Evolutionary conservation across 2,888 invertebrate genomes (phyloP), one percentile per base, ranked within the genome.

Genomic region (Aporophyla nigra): DNA sequence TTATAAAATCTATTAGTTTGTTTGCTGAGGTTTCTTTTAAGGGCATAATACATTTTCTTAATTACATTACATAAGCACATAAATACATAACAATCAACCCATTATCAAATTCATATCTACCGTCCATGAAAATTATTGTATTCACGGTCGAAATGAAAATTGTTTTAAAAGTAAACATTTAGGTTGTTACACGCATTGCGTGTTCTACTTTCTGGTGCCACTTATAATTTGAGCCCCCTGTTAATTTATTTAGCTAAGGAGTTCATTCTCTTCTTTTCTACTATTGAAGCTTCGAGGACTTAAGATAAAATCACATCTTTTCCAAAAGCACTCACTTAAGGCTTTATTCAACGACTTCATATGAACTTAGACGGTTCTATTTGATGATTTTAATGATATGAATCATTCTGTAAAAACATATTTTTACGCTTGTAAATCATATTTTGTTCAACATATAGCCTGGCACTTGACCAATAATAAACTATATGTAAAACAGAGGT

Each of bases 31-130:
- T 62, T 43, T 59, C 5, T 56, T 83, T 53, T 27, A 59, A 73
- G 40, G 68, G 24, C 63, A 5, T 49, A 62, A 78, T 62, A 58
- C 21, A 66, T 58, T 71, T 40, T 61, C 21, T n/a, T 62, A 66
- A 78, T 63, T 71, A 43, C 40, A 65, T 61, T 68, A 71, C n/a
- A 19, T 54, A 5, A 40, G 62, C 27, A 72, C 43, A 72, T 78
- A 66, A 53, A 83, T 71, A 72, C 46, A 69, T 66, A 73, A 67
- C 33, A 61, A 66, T 56, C 61, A 56, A 73, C 56, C 69, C 65
- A 83, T 84, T 84, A 83, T 53, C 56, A 65, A 71, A 75, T 79
- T 70, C 65, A 75, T 72, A 77, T 33, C 74, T 67, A 71, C 16
- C 74, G 56, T 53, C 67, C 62, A 78, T 66, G 53, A 61, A 79